Percentiles rank a stretch among this genome's conserved stretches.
Conservation (phyloP, 2,888 invertebrate species). For the Tipula lateralis region DNA sequence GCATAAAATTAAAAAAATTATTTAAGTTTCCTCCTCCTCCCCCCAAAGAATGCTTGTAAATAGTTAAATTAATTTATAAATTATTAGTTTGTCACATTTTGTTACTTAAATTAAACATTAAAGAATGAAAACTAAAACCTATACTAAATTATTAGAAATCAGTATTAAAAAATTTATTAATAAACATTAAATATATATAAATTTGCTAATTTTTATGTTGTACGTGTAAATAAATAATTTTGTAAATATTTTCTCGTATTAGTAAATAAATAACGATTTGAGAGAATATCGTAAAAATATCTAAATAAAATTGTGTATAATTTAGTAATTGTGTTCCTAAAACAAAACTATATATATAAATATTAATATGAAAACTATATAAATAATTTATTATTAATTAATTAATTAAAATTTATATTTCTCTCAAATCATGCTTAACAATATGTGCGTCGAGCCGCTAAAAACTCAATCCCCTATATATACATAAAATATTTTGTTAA, state of each 20-base stretch:
- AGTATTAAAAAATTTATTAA: conserved; percentile 25
- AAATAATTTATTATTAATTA: conserved; percentile 7
- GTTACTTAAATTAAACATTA: background rate
- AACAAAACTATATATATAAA: background rate
- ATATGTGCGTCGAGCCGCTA: conserved; percentile 15
- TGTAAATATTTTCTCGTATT: background rate
- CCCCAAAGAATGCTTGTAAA: conserved; percentile 28
- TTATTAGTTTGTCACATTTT: background rate
- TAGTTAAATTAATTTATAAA: conserved; percentile 26
- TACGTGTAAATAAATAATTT: background rate
- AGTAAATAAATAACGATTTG: background rate
- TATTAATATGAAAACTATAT: background rate
- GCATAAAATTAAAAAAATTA: conserved; percentile 26
- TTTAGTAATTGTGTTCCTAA: conserved; percentile 24
- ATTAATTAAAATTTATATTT: conserved; percentile 5
- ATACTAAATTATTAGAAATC: conserved; percentile 4
- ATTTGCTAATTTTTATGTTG: conserved; percentile 4
- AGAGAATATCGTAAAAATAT: background rate
- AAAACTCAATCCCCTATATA: conserved; percentile 11
- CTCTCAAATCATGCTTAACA: conserved; percentile 19
- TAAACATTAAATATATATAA: background rate
- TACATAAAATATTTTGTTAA: background rate
- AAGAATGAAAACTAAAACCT: background rate
- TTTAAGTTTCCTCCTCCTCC: background rate
- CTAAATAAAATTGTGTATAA: conserved; percentile 1